Conservation (phyloP, 2,888 invertebrate genomes). For the Antheraea yamamai region DNA sequence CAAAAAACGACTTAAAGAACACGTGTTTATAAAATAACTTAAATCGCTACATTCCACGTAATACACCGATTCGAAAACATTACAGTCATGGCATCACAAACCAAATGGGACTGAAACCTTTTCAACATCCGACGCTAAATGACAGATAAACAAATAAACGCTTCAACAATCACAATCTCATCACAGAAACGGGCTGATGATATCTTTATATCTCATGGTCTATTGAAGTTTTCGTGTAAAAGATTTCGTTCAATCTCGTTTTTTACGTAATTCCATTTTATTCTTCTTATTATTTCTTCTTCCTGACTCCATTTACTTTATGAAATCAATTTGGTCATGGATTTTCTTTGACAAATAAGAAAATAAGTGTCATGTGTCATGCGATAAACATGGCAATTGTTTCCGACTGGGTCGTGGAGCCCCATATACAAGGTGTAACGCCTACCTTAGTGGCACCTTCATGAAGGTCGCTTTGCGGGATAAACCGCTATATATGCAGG, state of each 20-base stretch:
- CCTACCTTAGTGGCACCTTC: no score
- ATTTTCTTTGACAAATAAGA: background rate
- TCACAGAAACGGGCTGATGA: slow-evolving; percentile 26
- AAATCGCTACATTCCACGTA: background rate
- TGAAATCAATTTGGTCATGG: background rate
- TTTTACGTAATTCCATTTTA: background rate
- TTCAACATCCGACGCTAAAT: slow-evolving; percentile 27
- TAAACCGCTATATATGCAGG: no score
- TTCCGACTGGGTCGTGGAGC: background rate
- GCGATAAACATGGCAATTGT: background rate
- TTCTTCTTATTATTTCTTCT: background rate
- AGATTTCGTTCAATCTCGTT: background rate
- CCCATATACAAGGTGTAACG: no score
- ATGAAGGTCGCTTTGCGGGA: no score
- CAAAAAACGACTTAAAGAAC: no score
- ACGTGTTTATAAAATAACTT: background rate
- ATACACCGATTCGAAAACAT: background rate
- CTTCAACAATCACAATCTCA: slow-evolving; percentile 24
- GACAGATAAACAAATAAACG: slow-evolving; percentile 34
- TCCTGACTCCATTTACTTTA: background rate
- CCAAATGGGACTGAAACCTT: slow-evolving; percentile 36
- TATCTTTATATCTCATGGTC: slow-evolving; percentile 25
- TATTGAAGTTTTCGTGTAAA: background rate
- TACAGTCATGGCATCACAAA: slow-evolving; percentile 22
- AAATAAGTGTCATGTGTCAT: background rate